Evolutionary conservation across 1,140 invertebrate species (phyloP).

Genomic region (Drosophila pectinifera): DNA sequence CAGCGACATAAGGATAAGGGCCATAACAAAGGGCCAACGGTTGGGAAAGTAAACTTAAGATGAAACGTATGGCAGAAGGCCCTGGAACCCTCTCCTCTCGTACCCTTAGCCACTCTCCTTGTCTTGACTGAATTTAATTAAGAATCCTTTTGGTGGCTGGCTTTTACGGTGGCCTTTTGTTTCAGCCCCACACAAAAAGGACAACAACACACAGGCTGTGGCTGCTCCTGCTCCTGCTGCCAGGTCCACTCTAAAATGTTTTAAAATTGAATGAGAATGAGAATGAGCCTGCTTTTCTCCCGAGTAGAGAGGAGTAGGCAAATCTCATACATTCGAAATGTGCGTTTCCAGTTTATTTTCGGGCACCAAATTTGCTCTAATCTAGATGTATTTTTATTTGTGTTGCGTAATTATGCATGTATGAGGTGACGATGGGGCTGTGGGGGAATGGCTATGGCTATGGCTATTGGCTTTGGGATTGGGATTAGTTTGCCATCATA

Average conservation of each 20-base stretch:
- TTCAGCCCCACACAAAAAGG: constrained; percentile 60
- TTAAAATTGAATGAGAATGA: constrained; percentile 39
- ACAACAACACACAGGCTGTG: constrained; percentile 45
- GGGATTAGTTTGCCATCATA: constrained; percentile 56
- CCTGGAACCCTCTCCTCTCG: background rate
- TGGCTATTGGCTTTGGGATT: background rate
- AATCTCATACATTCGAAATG: constrained; percentile 54
- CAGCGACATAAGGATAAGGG: constrained; percentile 65
- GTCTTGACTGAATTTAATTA: constrained; percentile 77
- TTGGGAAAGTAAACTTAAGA: constrained; percentile 52
- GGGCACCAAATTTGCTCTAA: constrained; percentile 36
- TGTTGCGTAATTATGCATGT: constrained; percentile 57
- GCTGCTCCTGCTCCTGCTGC: constrained; percentile 3
- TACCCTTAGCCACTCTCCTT: constrained; percentile 43
- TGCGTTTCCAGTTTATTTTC: constrained; percentile 39
- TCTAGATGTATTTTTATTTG: constrained; percentile 32
- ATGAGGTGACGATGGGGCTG: constrained; percentile 23
- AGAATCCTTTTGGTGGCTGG: constrained; percentile 71
- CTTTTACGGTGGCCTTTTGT: constrained; percentile 60
- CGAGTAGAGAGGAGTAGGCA: constrained; percentile 4
- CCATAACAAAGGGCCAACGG: constrained; percentile 63
- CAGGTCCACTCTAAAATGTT: constrained; percentile 50
- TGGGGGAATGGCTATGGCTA: constrained; percentile 1
- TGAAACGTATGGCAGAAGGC: constrained; percentile 46
- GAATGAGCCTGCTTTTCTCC: constrained; percentile 9